Evolutionary conservation across 1,140 invertebrate genomes (phyloP), one percentile per base, ranked within the genome.

Genomic region (Drosophila equinoxialis): DNA sequence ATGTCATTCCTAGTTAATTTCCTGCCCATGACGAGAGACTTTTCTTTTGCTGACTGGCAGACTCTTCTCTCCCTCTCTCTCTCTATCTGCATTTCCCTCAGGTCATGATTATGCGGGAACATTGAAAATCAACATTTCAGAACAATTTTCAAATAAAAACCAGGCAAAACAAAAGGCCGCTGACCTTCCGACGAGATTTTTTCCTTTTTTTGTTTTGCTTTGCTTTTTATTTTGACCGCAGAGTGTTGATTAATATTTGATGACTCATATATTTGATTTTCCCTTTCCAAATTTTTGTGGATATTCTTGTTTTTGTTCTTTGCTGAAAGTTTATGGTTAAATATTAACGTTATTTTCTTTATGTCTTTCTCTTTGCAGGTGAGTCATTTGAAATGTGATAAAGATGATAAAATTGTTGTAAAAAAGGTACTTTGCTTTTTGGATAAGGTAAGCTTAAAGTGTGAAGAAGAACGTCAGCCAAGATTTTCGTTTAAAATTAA

Each of bases 291-390:
- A 45, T 67, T 51, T 51, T 20, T 23, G 7, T 11, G 20, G 7
- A 11, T 51, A 1, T 51, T 23, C 17, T 23, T 51, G 17, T 51
- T 23, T 51, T 39, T 13, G 35, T 13, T 10, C 8, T 65, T 74
- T 58, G 8, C 51, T 55, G 64, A 64, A 57, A 74, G 63, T 74
- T 59, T 58, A 42, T n/a, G 23, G 11, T 6, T 20, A 17, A 48
- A 76, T 57, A 41, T 57, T 57, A 69, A 65, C 63, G 42, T 17
- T 37, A 33, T 37, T 66, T 20, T 14, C 11, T 39, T 39, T 39
- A 39, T 39, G 37, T 39, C 30, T 68, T 51, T 57, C 20, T 75
- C 71, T 45, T 86, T 75, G 8, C 74, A 84, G 81, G 81, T 84
- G 78, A 77, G 77, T 58, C 51, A 5, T 37, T 14, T 23, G 14